phyloP scores from a whole-genome alignment of 64 coral and sea anemone genomes.

The Montipora capricornis region DNA sequence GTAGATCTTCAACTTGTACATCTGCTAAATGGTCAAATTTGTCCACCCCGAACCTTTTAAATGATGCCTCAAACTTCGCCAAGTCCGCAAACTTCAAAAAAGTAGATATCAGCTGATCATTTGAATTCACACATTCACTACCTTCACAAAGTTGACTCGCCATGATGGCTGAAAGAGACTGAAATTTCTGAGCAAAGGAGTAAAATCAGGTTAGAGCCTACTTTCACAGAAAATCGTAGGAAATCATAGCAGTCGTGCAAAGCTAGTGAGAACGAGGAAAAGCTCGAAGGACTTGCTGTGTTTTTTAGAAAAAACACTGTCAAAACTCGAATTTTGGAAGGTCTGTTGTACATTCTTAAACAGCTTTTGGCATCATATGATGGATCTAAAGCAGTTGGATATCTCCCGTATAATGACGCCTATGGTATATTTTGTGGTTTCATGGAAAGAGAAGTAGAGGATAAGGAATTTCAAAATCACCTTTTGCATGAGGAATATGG shows the following conservation, averaged over 20 bases:
- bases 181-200: conserved; percentile 8
- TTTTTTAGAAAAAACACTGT: conserved; percentile 57
- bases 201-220: conserved; percentile 13
- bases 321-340: conserved; percentile 73
- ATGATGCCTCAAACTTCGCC: background rate
- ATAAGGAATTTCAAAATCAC: conserved; percentile 81
- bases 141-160: too few species aligned
- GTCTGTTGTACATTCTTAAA: conserved; percentile 70
- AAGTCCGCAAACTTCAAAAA: conserved; percentile 10
- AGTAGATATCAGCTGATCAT: conserved; percentile 1
- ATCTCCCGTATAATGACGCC: conserved; percentile 73
- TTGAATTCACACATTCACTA: background rate
- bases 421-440: conserved; percentile 76
- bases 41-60: conserved; percentile 18
- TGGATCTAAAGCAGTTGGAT: conserved; percentile 41
- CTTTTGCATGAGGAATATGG: conserved; percentile 79
- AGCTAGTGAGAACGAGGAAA: conserved; percentile 59
- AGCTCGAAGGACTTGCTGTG: conserved; percentile 58
- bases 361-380: conserved; percentile 73
- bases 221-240: conserved; percentile 55
- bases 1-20: conserved; percentile 49
- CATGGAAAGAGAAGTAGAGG: conserved; percentile 67
- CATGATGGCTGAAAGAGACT: too few species aligned
- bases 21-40: conserved; percentile 41
- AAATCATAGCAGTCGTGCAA: conserved; percentile 72